Evolutionary conservation across 1,140 invertebrate species (phyloP).

Genomic region (Tetramorium parvispinum): DNA sequence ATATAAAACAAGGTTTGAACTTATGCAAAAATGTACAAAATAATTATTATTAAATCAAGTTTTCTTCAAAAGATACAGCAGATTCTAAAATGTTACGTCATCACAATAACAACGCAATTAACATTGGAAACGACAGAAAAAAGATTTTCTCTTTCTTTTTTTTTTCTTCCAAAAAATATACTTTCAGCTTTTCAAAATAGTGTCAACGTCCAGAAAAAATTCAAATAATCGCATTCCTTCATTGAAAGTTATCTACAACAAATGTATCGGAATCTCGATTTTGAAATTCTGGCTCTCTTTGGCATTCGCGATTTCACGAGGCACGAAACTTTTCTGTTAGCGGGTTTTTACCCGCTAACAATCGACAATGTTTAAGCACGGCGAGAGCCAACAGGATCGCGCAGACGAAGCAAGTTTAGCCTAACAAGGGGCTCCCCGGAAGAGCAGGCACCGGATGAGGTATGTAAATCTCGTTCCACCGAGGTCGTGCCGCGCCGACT

Average conservation of each 20-base stretch:
- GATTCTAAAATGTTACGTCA: background rate
- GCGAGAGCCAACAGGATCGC: slow-evolving; percentile 77
- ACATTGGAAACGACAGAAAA: background rate
- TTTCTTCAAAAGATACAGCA: background rate
- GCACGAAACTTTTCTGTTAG: slow-evolving; percentile 54
- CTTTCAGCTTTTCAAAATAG: background rate
- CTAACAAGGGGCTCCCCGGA: slow-evolving; percentile 80
- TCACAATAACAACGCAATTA: background rate
- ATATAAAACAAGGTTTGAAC: background rate
- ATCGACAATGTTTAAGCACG: slow-evolving; percentile 76
- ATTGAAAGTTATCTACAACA: background rate
- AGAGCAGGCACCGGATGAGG: slow-evolving; percentile 75
- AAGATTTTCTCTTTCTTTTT: background rate
- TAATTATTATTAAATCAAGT: background rate
- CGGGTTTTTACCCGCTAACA: slow-evolving; percentile 77
- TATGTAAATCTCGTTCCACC: slow-evolving; percentile 82
- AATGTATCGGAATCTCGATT: slow-evolving; percentile 26
- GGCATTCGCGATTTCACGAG: slow-evolving; percentile 20
- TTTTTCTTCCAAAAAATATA: background rate
- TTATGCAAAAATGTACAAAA: background rate
- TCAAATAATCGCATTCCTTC: background rate
- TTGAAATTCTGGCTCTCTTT: slow-evolving; percentile 42
- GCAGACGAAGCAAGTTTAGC: slow-evolving; percentile 81
- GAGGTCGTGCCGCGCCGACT: slow-evolving; percentile 64
- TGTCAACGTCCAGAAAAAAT: background rate